Evolutionary conservation across 2,113 vertebrate species (phyloP), one percentile per base, ranked within the genome.

Genomic region (Ibidorhyncha struthersii): DNA sequence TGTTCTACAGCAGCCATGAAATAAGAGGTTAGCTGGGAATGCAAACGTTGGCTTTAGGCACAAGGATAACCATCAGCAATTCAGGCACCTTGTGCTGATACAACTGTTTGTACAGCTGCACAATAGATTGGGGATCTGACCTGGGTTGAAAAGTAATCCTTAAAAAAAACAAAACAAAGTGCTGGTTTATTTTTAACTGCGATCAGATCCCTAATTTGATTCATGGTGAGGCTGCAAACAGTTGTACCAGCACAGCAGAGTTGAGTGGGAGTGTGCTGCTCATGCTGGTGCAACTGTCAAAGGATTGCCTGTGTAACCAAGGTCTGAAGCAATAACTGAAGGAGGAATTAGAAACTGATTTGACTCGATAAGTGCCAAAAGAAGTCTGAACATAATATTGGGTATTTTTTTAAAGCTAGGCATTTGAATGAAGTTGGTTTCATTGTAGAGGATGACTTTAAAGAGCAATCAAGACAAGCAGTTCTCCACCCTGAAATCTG

Each of bases 41-140:
- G 66, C 82, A 93, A 49, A 59, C 1, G 0, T 20, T 90, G 92
- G 70, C 87, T 88, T 76, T 34, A 12, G 81, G 56, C 81, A 49
- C 17, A 4, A 23, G 93, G 93, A 94, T 96, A 96, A 94, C 81
- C 87, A 94, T 96, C 93, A 91, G 91, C 96, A 88, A 56, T 93
- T 80, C 70, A 70, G 85, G 66, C 95, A 93, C 93, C 90, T 94
- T 30, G 78, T 88, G 74, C 95, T 96, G 87, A 91, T 94, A 90
- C 78, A 94, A 93, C 90, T 96, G 96, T 97, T 96, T 96, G 87
- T 96, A 93, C 96, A 95, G 96, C 93, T 96, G 95, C 74, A 91
- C 90, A 91, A 90, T 90, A 20, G 96, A 69, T 26, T 55, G 58
- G 58, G 56, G 58, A 95, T 94, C 94, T 94, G 93, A 93, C 82